These are phyloP conservation scores for Ceyx erithaca DNA, from an alignment of 2,797 vertebrate species.

Conservation along the genomic window DNA sequence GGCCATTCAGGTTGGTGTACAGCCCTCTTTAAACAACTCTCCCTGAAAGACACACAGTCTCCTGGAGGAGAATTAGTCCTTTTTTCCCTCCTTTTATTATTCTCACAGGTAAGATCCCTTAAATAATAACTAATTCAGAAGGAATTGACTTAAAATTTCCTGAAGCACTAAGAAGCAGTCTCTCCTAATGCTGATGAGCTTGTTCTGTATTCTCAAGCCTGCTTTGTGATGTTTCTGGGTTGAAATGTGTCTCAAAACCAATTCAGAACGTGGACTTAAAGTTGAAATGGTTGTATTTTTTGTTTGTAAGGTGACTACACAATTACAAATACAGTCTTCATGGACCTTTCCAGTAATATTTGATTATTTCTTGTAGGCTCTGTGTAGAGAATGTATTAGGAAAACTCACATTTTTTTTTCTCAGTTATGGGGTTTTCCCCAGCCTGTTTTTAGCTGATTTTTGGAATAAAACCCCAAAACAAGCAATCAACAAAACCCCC, in stretches of 20 bases:
- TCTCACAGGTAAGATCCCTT: not conserved
- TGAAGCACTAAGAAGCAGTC: not conserved
- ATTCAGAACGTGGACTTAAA: not conserved
- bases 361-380: not conserved
- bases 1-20: not conserved
- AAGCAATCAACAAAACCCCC: accelerated
- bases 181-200: not conserved
- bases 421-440: not conserved
- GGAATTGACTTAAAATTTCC: not conserved
- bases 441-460: not conserved
- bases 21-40: not conserved
- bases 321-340: not conserved
- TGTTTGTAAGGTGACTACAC: not conserved
- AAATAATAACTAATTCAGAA: not conserved
- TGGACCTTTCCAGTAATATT: not conserved
- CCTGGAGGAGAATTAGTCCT: not conserved
- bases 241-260: not conserved
- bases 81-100: not conserved
- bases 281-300: not conserved
- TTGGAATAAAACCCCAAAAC: not conserved
- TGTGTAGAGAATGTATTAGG: not conserved
- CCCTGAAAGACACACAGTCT: not conserved
- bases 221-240: not conserved
- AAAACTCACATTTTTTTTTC: not conserved
- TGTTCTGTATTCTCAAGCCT: not conserved